Conservation (phyloP, 2,888 invertebrate genomes). For the Enchytraeus crypticus region DNA sequence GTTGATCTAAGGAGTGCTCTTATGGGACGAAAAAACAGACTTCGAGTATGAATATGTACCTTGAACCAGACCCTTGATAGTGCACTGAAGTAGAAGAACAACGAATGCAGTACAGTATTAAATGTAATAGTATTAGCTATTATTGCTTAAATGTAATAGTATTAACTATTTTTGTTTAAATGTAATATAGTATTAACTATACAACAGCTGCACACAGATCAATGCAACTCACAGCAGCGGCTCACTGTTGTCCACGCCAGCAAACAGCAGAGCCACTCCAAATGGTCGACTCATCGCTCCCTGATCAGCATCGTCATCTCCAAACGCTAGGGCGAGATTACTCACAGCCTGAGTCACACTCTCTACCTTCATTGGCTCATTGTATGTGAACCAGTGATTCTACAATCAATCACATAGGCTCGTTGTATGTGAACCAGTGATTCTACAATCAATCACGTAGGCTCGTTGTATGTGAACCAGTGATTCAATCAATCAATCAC, state of each 20-base stretch:
- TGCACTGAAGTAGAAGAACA: too few relatives aligned
- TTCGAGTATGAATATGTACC: too few relatives aligned
- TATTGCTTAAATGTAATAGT: too few relatives aligned
- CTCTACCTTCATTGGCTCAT: constrained; percentile 91
- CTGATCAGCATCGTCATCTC: constrained; percentile 86
- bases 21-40: too few relatives aligned
- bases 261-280: constrained; percentile 96
- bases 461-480: constrained; percentile 94
- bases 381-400: constrained; percentile 96
- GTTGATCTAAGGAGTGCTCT: too few relatives aligned
- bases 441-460: constrained; percentile 71
- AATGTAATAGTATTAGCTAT: too few relatives aligned
- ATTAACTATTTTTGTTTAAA: neutral
- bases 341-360: constrained; percentile 97
- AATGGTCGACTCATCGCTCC: constrained; percentile 81
- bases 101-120: too few relatives aligned
- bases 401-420: constrained; percentile 69
- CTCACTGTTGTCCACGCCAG: constrained; percentile 79
- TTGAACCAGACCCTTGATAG: too few relatives aligned
- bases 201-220: neutral
- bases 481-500: constrained; percentile 71
- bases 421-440: constrained; percentile 96
- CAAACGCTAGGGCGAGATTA: constrained; percentile 96
- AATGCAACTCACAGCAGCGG: constrained; percentile 64
- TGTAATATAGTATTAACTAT: too few relatives aligned